Base-by-base conservation (phyloP, 2,797 vertebrate species). In the Antrozous pallidus region DNA sequence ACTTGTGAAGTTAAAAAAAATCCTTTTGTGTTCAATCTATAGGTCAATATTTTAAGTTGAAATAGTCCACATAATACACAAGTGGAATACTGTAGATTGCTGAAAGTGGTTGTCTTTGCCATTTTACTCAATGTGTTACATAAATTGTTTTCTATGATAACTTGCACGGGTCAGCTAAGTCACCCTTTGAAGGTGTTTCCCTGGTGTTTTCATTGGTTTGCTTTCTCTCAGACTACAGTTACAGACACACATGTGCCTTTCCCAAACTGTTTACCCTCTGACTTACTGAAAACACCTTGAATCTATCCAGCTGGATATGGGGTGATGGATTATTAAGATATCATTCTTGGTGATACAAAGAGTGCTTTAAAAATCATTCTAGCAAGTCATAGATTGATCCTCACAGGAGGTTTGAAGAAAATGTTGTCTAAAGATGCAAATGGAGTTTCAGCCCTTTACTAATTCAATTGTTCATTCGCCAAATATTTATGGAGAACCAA, bases 241-340 rank as follows among this genome's bases (percentile, higher is more conserved):
- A 47, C 26, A 78, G 42, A 51, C 28, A 40, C 28, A 75, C 26
- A 51, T 1, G 24, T 69, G 26, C 3, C 22, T 93, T 78, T 86
- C n/a, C 28, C 36, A 93, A 58, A 65, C 22, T 94, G 8, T 81
- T 88, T 85, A 56, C 67, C 58, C 92, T 93, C 82, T 94, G 74
- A 24, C n/a, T 90, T 80, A 33, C 38, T 74, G 73, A 65, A 92
- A 65, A 88, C 38, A 58, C 6, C 22, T 81, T 88, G 31, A 90
- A 49, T 75, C 12, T 73, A 38, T 47, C n/a, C 45, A 75, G 70
- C 20, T 40, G 11, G 18, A 31, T 90, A 54, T 28, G 26, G 49
- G 67, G 26, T 78, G 22, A 81, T 75, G n/a, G 28, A 63, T 94
- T 90, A 63, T 73, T 83, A 94, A 88, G 6, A 92, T 82, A n/a